phyloP scores from a whole-genome alignment of 2,113 vertebrate species.

The Entosphenus tridentatus region DNA sequence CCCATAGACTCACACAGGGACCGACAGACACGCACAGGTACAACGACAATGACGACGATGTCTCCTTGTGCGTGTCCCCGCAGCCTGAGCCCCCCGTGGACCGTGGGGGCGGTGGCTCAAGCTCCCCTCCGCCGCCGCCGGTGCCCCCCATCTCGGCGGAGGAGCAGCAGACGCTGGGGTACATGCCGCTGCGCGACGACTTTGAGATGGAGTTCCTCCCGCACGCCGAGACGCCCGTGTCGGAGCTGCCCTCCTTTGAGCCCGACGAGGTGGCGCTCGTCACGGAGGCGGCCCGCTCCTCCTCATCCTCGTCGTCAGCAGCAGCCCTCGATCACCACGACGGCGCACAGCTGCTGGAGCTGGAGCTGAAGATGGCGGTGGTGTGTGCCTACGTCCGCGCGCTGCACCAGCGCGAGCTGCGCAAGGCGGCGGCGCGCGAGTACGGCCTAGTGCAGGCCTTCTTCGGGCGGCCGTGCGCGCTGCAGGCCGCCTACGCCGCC shows the following conservation, averaged over 20 bases:
- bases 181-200: constrained; percentile 88
- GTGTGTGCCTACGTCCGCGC: constrained; percentile 96
- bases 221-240: constrained; percentile 79
- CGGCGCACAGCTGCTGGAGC: constrained; percentile 30
- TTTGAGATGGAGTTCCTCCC: constrained; percentile 93
- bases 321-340: too few relatives aligned
- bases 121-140: constrained; percentile 14
- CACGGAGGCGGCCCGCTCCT: too few relatives aligned
- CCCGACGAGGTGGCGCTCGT: constrained; percentile 43
- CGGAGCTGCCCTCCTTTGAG: constrained; percentile 78
- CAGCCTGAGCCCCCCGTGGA: constrained; percentile 22
- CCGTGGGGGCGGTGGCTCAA: too few relatives aligned
- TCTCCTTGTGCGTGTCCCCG: constrained; percentile 60
- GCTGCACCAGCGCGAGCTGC: constrained; percentile 56
- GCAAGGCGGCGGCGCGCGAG: constrained; percentile 78
- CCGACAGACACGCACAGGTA: constrained; percentile 23
- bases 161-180: constrained; percentile 88
- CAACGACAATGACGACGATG: constrained; percentile 84
- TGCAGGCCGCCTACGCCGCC: not conserved
- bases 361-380: constrained; percentile 72
- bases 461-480: constrained; percentile 42
- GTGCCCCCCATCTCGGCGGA: constrained; percentile 49
- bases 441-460: constrained; percentile 72
- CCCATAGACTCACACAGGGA: too few relatives aligned
- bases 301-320: too few relatives aligned